Evolutionary conservation across 2,113 vertebrate species (phyloP), one percentile per base, ranked within the genome.

Genomic region (Gobiocypris rarus): DNA sequence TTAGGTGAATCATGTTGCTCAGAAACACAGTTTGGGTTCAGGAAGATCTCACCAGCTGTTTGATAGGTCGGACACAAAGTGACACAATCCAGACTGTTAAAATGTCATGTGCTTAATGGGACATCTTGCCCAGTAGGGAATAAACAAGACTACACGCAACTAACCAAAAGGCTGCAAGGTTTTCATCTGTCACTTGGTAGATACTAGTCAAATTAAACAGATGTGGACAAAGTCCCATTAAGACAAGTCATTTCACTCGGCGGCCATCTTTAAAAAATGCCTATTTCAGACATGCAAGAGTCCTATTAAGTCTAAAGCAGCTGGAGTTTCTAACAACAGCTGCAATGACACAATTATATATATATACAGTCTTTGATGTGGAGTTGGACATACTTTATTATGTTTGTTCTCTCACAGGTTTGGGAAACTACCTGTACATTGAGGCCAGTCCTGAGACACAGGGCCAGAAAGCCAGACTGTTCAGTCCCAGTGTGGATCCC

Each of bases 401-500:
- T 75, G 45, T 81, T 26, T 38, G 3, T 8, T 70, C 28, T n/a
- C 17, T 19, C 59, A 1, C 91, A 97, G 97, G 94, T 56, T 90
- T 93, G 82, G 96, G 92, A 90, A 96, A 93, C 69, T 97, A 97
- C 89, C 90, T 99, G 81, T 93, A 92, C 83, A 63, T 98, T 52
- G 96, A 97, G 54, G 96, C 95, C 50, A 96, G 94, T 0, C 91
- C 94, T 52, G 95, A 94, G 89, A 93, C 91, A 28, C 95, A 95
- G 88, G 94, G 94, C 43, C 96, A 97, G 91, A 94, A 88, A 3
- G 97, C 95, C 0, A 91, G 96, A 0, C 93, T 99, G 56, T 87
- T 98, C 85, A 98, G 98, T 89, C 96, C 97, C 0, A 82, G 89
- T 0, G 92, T 99, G 78, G 91, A 93, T 22, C 92, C 97, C 5